A percentile compares a stretch with the other conserved stretches of the same genome.
phyloP scores from a whole-genome alignment of 1,140 invertebrate genomes.

The Macrocentrus cingulum region DNA sequence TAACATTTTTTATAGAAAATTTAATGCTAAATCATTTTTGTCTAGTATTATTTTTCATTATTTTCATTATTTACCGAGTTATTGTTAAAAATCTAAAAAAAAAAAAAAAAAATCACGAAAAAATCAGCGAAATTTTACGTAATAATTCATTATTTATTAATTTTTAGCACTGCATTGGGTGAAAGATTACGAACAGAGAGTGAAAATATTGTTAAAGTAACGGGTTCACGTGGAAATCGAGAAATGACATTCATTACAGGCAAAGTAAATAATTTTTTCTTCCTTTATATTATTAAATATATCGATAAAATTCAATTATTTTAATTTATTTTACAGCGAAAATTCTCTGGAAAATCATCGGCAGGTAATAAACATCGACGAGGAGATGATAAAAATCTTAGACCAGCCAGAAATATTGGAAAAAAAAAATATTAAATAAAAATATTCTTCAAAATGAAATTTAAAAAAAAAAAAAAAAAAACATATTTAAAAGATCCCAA shows the following conservation, averaged over 20 bases:
- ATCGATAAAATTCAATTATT: conserved; percentile 12
- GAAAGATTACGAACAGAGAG: conserved; percentile 68
- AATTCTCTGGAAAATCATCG: conserved; percentile 21
- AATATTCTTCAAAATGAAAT: conserved; percentile 12
- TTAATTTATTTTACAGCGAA: conserved; percentile 14
- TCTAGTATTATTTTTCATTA: conserved; percentile 24
- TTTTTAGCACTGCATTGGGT: conserved; percentile 66
- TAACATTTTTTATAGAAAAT: too few relatives aligned
- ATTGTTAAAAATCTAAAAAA: too few relatives aligned
- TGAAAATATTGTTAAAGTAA: conserved; percentile 59
- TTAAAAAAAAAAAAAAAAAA: too few relatives aligned
- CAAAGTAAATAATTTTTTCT: conserved; percentile 51
- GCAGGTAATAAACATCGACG: conserved; percentile 65
- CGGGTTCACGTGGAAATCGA: conserved; percentile 68
- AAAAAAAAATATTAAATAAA: conserved; percentile 37
- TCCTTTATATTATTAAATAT: neutral
- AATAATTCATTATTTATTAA: conserved; percentile 28
- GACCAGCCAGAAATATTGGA: conserved; percentile 64
- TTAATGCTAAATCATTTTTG: too few relatives aligned
- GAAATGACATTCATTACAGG: conserved; percentile 77
- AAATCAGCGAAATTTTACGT: too few relatives aligned
- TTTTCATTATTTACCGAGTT: too few relatives aligned
- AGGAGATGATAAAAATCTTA: conserved; percentile 71
- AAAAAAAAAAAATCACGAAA: too few relatives aligned
- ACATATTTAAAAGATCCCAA: too few relatives aligned